A percentile compares a stretch with the other conserved stretches of the same genome.
Evolutionary conservation across 2,888 invertebrate species (phyloP).

Genomic region (Leptarthrus brevirostris): DNA sequence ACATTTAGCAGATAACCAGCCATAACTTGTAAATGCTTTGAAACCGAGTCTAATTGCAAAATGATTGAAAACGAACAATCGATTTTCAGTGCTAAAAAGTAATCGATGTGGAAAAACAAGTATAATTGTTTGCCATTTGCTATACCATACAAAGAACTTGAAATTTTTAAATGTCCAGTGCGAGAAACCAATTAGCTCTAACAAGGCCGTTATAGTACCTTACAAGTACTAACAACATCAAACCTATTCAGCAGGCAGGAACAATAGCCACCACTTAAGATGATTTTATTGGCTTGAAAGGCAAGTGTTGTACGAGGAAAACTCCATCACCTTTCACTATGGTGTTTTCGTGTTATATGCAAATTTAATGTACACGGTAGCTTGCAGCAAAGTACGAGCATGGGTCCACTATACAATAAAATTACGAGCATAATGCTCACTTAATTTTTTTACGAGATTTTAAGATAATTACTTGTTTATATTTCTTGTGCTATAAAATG

Average conservation of each 20-base stretch:
- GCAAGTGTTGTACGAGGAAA: not conserved
- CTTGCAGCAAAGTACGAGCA: not conserved
- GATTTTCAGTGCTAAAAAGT: not conserved
- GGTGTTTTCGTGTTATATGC: not conserved
- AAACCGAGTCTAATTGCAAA: not conserved
- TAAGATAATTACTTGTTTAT: too few species aligned
- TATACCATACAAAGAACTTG: not conserved
- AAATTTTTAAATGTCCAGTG: not conserved
- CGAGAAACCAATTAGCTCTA: not conserved
- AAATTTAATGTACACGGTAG: not conserved
- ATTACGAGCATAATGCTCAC: too few species aligned
- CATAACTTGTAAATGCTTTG: not conserved
- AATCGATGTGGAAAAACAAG: not conserved
- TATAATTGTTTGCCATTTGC: not conserved
- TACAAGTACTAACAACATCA: not conserved
- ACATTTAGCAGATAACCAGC: too few species aligned
- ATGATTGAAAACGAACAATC: slow-evolving; percentile 10
- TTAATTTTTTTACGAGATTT: too few species aligned
- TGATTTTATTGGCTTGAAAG: not conserved
- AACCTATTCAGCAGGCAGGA: not conserved
- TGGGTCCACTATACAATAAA: too few species aligned
- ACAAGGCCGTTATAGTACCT: not conserved
- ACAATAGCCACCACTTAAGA: not conserved
- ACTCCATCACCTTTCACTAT: not conserved
- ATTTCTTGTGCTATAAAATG: too few species aligned